Percentiles rank a stretch among this genome's conserved stretches.
These are phyloP conservation scores for Drosophila pectinifera DNA, from an alignment of 1,140 invertebrate genomes.

Conservation along the genomic window DNA sequence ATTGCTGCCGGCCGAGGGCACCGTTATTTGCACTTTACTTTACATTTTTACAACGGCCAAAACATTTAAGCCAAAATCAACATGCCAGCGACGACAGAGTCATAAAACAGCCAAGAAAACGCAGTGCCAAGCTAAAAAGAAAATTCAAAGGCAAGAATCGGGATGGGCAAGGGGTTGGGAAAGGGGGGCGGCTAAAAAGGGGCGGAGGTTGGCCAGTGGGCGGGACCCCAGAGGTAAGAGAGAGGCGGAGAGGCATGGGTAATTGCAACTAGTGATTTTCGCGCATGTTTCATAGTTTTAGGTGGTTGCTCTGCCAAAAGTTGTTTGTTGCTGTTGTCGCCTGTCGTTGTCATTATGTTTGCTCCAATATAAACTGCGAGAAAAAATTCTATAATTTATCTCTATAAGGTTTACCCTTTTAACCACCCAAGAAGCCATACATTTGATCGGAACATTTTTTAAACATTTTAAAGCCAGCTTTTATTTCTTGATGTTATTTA, in stretches of 20 bases:
- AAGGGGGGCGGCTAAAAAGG: not conserved
- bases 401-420: accelerated
- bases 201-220: slow-evolving; percentile 19
- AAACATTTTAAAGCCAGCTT: too few relatives aligned
- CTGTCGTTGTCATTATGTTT: slow-evolving; percentile 77
- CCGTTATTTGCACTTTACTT: slow-evolving; percentile 80
- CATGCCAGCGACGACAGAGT: slow-evolving; percentile 54
- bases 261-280: slow-evolving; percentile 76
- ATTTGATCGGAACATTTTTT: not conserved
- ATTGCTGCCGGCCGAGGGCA: slow-evolving; percentile 70
- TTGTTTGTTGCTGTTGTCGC: slow-evolving; percentile 55
- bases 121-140: slow-evolving; percentile 36
- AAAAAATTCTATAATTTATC: not conserved
- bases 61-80: slow-evolving; percentile 82
- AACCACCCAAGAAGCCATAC: too few relatives aligned
- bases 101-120: slow-evolving; percentile 41
- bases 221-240: slow-evolving; percentile 11
- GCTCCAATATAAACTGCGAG: slow-evolving; percentile 37
- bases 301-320: slow-evolving; percentile 52
- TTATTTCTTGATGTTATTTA: too few relatives aligned
- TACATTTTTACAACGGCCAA: slow-evolving; percentile 76
- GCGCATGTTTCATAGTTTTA: slow-evolving; percentile 80
- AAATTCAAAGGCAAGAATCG: slow-evolving; percentile 18
- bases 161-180: not conserved
- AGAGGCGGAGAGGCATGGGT: slow-evolving; percentile 1